Evolutionary conservation across 2,797 vertebrate genomes (phyloP), one percentile per base, ranked within the genome.

Genomic region (Pangasius krempfi): DNA sequence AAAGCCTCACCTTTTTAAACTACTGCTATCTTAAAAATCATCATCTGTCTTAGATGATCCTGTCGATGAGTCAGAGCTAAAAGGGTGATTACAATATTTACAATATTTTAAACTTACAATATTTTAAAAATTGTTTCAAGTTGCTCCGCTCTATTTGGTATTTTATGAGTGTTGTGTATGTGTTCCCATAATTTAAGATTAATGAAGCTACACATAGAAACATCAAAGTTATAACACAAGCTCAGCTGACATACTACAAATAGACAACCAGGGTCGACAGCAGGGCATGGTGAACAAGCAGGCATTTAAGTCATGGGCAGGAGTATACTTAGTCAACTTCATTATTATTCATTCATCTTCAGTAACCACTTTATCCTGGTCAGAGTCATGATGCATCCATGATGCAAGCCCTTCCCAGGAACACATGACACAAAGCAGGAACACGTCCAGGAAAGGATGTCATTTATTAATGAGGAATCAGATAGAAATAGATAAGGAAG

Each of bases 401-500:
- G 37, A 37, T 37, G 37, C 37, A 13, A 27, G 30, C 25, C 14
- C 12, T 81, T 81, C 56, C 56, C 4, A 8, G 54, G 56, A 60
- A 25, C 56, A 40, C 16, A 12, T 79, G 50, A 50, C 27, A 54
- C 47, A 58, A 56, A 56, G 52, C 30, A 12, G 52, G 18, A 54
- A 58, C 8, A 64, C 13, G 14, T 83, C 80, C 1, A 6, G 37
- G 37, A 47, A n/a, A 37, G 58, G 80, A 16, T 62, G 37, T 14
- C 58, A 83, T 58, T 62, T 81, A 60, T 60, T 81, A 81, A 81
- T 81, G 54, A 81, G 56, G 37, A 60, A 81, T 81, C 56, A 62
- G 56, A 60, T 27, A 40, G 79, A 18, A 52, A 52, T n/a, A 52
- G 25, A n/a, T 52, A 52, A 20, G 20, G 18, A 64, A 13, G 12